phyloP scores from a whole-genome alignment of 2,113 vertebrate species.

The Anhinga rufa region DNA sequence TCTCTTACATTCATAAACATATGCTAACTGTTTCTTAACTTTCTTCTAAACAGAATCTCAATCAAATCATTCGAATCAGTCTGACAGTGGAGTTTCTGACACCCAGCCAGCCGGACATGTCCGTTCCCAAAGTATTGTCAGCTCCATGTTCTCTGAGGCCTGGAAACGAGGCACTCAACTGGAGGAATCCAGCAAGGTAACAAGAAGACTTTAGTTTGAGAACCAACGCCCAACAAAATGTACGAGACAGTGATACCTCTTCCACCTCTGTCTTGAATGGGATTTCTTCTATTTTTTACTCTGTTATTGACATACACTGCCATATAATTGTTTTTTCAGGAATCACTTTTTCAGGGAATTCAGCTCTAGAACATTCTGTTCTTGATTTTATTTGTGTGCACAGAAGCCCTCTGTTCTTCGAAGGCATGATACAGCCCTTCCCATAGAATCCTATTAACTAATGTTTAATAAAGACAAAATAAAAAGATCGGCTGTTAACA shows the following conservation, averaged over 20 bases:
- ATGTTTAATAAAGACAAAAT: slow-evolving; percentile 46
- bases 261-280: neutral
- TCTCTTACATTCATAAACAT: neutral
- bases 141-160: slow-evolving; percentile 97
- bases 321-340: neutral
- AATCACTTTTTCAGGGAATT: neutral
- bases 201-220: neutral
- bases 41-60: slow-evolving; percentile 84
- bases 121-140: slow-evolving; percentile 95
- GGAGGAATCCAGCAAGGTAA: slow-evolving; percentile 92
- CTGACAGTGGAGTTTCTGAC: slow-evolving; percentile 94
- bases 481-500: slow-evolving; percentile 36
- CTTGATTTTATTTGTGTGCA: neutral
- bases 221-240: neutral
- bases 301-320: neutral
- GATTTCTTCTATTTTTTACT: neutral
- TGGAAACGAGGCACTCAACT: slow-evolving; percentile 98
- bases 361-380: neutral
- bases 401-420: neutral
- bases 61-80: slow-evolving; percentile 93
- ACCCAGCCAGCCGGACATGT: slow-evolving; percentile 84
- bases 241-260: neutral
- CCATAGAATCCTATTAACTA: neutral
- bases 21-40: neutral
- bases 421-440: neutral